These are phyloP conservation scores for Pachymerium ferrugineum DNA, from an alignment of 2,888 invertebrate genomes.

Conservation along the genomic window DNA sequence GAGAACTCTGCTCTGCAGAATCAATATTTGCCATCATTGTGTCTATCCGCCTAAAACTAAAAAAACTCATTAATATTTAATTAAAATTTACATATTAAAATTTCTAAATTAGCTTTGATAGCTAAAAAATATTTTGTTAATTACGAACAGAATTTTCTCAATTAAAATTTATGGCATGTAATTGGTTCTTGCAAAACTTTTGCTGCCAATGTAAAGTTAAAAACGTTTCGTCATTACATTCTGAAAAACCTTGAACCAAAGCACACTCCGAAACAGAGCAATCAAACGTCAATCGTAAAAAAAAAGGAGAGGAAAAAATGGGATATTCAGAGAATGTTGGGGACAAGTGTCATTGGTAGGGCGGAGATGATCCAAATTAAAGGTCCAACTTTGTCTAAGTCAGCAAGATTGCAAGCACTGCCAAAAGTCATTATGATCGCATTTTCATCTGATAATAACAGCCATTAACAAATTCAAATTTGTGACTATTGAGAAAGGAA, in stretches of 20 bases:
- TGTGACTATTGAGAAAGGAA: slow-evolving; percentile 16
- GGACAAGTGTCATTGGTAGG: slow-evolving; percentile 6
- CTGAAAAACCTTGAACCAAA: background rate
- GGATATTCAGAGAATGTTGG: background rate
- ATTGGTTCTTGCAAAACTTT: too few species aligned
- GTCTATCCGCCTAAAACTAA: too few species aligned
- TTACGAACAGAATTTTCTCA: too few species aligned
- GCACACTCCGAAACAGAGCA: background rate
- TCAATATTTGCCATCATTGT: too few species aligned
- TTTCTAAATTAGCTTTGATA: too few species aligned
- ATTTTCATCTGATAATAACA: slow-evolving; percentile 21
- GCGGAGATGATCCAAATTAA: slow-evolving; percentile 14
- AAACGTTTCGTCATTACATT: background rate
- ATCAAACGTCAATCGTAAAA: background rate
- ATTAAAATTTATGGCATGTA: too few species aligned
- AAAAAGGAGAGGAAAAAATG: background rate
- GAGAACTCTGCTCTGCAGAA: too few species aligned
- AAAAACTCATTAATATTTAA: too few species aligned
- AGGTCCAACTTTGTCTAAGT: slow-evolving; percentile 7
- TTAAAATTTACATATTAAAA: too few species aligned
- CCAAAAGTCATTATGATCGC: slow-evolving; percentile 16
- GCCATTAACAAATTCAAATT: slow-evolving; percentile 21
- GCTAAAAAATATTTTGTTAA: too few species aligned
- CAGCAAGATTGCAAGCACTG: background rate
- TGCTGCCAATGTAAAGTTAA: background rate